Percentiles rank a stretch among this genome's conserved stretches.
Evolutionary conservation across 2,113 vertebrate genomes (phyloP).

Genomic region (Lophochroa leadbeateri): DNA sequence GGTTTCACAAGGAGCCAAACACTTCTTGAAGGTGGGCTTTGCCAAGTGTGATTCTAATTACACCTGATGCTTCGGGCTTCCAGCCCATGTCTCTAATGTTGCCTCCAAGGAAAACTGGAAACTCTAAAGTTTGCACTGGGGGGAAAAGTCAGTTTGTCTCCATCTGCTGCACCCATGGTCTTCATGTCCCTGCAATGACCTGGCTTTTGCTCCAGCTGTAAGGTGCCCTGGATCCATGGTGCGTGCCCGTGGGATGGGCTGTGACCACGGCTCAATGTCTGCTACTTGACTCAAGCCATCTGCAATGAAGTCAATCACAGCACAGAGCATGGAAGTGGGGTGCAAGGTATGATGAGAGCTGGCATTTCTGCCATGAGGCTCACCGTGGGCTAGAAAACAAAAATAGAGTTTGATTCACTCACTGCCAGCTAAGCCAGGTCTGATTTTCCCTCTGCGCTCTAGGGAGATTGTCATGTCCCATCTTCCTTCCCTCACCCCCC

Average conservation of each 20-base stretch:
- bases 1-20: not conserved
- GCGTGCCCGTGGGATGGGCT: rapidly evolving
- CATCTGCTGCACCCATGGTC: rapidly evolving
- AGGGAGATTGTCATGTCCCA: slow-evolving; percentile 58
- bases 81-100: not conserved
- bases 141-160: not conserved
- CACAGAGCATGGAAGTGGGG: not conserved
- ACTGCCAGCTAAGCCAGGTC: slow-evolving; percentile 26
- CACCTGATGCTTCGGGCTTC: not conserved
- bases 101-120: not conserved
- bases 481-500: slow-evolving; percentile 1
- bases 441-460: slow-evolving; percentile 53
- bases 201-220: not conserved
- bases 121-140: not conserved
- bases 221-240: rapidly evolving
- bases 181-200: not conserved
- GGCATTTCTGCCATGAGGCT: slow-evolving; percentile 43
- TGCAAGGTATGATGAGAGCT: slow-evolving; percentile 45
- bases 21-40: not conserved
- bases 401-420: slow-evolving; percentile 59
- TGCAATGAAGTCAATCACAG: not conserved
- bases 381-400: slow-evolving; percentile 46
- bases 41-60: not conserved
- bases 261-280: rapidly evolving
- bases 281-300: not conserved